Base-by-base conservation (phyloP, 2,888 invertebrate species). In the Parapristionchus giblindavisi region DNA sequence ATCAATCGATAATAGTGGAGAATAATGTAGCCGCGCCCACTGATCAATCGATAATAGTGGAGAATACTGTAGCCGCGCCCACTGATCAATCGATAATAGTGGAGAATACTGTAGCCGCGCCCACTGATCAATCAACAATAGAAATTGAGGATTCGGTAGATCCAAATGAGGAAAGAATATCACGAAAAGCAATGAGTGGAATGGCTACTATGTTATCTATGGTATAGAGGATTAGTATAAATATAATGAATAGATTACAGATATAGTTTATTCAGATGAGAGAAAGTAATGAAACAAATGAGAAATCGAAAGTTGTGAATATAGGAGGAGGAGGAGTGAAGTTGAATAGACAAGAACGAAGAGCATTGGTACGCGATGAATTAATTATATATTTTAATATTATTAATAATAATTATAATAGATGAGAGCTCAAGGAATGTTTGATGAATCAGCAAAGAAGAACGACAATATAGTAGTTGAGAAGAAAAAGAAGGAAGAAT, bases 341-440 rank as follows among this genome's bases (percentile, higher is more conserved):
- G 51, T 61, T 73, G 73, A 73, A 73, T 36, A 60, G 73, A 36
- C 52, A 73, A 61, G 73, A 73, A n/a, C 43, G 73, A 48, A 27
- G 73, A 60, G 73, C 73, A 29, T 38, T 73, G 73, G 73, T 73
- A 17, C 21, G 61, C 60, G 34, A 27, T 60, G 11, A 5, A 14
- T 60, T 60, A 32, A 32, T 32, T 60, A 11, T 60, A 32, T 32
- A 6, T 60, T 24, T 14, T 8, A 34, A 60, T 27, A 60, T 32
- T 27, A 14, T 27, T 8, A 5, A 60, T 14, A 60, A 32, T 4
- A 14, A 34, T 8, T 36, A 21, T 3, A 21, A 14, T 11, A 65
- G 63, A 65, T 65, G 63, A 40, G 63, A 4, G 40, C 63, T 5
- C 63, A 65, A 14, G 56, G 54, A 17, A 40, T 40, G 38, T 71